These are phyloP conservation scores for Melopsittacus undulatus DNA, from an alignment of 2,797 vertebrate species.

Conservation along the genomic window DNA sequence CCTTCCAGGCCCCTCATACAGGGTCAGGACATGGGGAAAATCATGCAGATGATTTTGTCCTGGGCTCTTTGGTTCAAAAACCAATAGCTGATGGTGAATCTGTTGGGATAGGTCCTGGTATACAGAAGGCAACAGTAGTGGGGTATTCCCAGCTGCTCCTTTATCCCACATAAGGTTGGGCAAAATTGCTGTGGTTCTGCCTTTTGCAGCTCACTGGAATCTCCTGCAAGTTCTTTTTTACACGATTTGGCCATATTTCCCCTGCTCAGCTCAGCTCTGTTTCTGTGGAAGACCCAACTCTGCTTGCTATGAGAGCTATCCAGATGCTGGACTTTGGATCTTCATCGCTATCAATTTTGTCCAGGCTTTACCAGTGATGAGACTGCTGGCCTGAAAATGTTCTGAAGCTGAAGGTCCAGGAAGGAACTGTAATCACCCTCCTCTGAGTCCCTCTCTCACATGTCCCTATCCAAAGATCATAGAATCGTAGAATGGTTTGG, in stretches of 20 bases:
- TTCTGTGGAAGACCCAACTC: neutral
- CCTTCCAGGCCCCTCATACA: too few species aligned
- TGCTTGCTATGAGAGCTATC: neutral
- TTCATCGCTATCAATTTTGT: neutral
- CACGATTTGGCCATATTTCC: neutral
- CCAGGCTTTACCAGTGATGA: neutral
- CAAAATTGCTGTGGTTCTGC: neutral
- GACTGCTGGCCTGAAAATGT: neutral
- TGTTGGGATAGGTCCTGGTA: neutral
- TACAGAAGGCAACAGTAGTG: neutral
- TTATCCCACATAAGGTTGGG: neutral
- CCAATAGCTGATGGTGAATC: fast-evolving
- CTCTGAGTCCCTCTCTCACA: neutral
- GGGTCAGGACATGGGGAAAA: too few species aligned
- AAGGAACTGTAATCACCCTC: neutral
- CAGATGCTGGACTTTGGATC: neutral
- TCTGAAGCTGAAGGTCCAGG: neutral
- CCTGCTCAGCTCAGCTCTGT: neutral
- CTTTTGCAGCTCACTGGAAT: neutral
- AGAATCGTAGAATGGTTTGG: neutral
- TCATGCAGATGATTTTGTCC: fast-evolving
- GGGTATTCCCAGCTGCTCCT: neutral
- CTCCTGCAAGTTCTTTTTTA: neutral
- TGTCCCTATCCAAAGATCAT: neutral
- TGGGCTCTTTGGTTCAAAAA: neutral